Percentiles rank a stretch among this genome's conserved stretches.
Conservation (phyloP, 1,140 invertebrate species). For the Fopius arisanus region DNA sequence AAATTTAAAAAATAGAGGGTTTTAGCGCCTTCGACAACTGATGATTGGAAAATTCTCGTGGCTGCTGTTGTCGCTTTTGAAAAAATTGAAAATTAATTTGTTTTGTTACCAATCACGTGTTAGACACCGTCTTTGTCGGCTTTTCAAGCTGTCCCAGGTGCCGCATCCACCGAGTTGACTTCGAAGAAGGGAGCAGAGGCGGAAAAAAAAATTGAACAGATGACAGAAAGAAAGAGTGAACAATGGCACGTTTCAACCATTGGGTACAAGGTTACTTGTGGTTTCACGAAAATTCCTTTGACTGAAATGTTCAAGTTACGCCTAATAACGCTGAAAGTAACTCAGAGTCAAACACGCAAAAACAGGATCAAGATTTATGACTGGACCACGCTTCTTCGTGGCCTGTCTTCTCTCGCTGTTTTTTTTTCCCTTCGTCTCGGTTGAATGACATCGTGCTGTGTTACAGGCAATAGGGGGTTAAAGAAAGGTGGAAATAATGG, state of each 20-base stretch:
- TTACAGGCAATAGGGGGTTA: neutral
- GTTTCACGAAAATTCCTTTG: constrained; percentile 50
- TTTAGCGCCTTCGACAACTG: too few relatives aligned
- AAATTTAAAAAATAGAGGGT: too few relatives aligned
- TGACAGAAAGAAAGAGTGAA: neutral
- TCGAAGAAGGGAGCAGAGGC: neutral
- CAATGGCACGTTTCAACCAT: neutral
- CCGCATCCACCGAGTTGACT: neutral
- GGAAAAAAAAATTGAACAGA: neutral
- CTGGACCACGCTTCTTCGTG: constrained; percentile 44
- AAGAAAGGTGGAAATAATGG: neutral
- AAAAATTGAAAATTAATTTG: neutral
- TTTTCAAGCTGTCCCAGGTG: neutral
- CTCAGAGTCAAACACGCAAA: constrained; percentile 55
- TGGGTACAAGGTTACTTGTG: constrained; percentile 40
- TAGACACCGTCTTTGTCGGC: neutral
- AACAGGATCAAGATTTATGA: constrained; percentile 56
- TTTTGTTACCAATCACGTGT: neutral
- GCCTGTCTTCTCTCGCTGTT: constrained; percentile 32
- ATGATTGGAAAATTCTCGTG: too few relatives aligned
- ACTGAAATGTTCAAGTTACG: constrained; percentile 46
- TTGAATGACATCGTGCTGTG: constrained; percentile 5
- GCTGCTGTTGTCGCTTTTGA: too few relatives aligned
- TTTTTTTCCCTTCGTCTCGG: constrained; percentile 3
- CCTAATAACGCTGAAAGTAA: constrained; percentile 48